These are phyloP conservation scores for Apocrypta bakeri DNA, from an alignment of 1,140 invertebrate species.

Conservation along the genomic window DNA sequence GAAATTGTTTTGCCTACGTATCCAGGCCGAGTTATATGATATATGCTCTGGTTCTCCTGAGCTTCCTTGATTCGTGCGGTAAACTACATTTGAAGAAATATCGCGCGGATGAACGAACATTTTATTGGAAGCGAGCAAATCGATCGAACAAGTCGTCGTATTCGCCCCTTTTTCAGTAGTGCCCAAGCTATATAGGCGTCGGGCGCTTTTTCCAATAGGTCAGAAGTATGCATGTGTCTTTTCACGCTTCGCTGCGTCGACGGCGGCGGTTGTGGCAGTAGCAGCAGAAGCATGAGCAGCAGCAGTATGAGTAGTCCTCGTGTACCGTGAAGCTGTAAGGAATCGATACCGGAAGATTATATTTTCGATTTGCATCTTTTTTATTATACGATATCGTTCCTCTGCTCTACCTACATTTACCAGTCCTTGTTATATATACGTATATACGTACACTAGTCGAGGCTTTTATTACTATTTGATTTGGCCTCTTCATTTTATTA, in stretches of 20 bases:
- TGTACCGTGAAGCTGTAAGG: not conserved
- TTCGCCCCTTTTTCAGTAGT: not conserved
- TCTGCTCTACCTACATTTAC: not conserved
- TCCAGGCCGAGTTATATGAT: too few relatives aligned
- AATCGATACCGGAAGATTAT: slow-evolving; percentile 27
- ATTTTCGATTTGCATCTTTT: slow-evolving; percentile 29
- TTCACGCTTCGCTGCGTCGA: not conserved
- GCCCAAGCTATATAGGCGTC: not conserved
- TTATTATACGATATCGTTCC: not conserved
- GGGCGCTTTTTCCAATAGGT: not conserved
- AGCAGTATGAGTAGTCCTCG: not conserved
- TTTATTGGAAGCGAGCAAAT: slow-evolving; percentile 33
- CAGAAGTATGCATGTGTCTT: slow-evolving; percentile 21
- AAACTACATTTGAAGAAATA: slow-evolving; percentile 19
- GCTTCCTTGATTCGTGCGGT: not conserved
- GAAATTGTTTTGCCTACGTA: not conserved
- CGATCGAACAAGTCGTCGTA: not conserved
- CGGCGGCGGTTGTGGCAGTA: not conserved
- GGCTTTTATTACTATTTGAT: not conserved
- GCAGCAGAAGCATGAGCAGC: too few relatives aligned
- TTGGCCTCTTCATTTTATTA: not conserved
- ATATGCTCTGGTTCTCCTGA: too few relatives aligned
- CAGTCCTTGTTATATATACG: not conserved
- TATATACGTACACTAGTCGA: not conserved
- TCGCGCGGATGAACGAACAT: slow-evolving; percentile 10